Evolutionary conservation across 2,113 vertebrate genomes (phyloP).

Genomic region (Stegastes partitus): DNA sequence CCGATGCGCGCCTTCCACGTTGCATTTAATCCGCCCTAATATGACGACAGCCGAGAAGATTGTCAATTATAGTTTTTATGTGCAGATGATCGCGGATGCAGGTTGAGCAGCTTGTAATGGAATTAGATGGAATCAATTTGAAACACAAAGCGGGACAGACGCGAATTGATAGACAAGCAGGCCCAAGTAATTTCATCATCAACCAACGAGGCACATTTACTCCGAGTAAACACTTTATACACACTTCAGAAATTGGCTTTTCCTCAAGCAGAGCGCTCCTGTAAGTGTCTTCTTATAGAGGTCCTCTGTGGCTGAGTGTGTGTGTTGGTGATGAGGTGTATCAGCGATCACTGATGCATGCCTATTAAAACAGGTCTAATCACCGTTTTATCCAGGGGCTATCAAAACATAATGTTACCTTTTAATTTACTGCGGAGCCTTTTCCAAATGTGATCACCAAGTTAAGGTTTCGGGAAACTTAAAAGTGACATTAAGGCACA

Average conservation of each 20-base stretch:
- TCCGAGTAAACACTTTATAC: conserved; percentile 25
- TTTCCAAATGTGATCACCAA: conserved; percentile 17
- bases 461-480: neutral
- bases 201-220: conserved; percentile 23
- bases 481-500: conserved; percentile 21
- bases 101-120: conserved; percentile 71
- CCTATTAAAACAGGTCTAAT: conserved; percentile 35
- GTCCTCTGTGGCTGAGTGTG: neutral
- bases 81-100: conserved; percentile 70
- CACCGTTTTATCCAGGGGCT: neutral
- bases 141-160: conserved; percentile 57
- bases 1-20: conserved; percentile 62
- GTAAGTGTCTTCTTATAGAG: neutral
- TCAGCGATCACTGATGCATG: conserved; percentile 12
- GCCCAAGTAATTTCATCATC: conserved; percentile 41
- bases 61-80: conserved; percentile 73
- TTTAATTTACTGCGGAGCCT: neutral
- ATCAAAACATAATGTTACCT: conserved; percentile 2
- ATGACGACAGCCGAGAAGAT: conserved; percentile 72
- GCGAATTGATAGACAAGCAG: conserved; percentile 50
- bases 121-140: conserved; percentile 74
- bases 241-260: conserved; percentile 14
- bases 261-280: conserved; percentile 2
- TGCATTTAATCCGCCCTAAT: conserved; percentile 78
- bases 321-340: conserved; percentile 8